Evolutionary conservation across 2,888 invertebrate species (phyloP), one percentile per base, ranked within the genome.

Genomic region (Dicranocentrus wangi): DNA sequence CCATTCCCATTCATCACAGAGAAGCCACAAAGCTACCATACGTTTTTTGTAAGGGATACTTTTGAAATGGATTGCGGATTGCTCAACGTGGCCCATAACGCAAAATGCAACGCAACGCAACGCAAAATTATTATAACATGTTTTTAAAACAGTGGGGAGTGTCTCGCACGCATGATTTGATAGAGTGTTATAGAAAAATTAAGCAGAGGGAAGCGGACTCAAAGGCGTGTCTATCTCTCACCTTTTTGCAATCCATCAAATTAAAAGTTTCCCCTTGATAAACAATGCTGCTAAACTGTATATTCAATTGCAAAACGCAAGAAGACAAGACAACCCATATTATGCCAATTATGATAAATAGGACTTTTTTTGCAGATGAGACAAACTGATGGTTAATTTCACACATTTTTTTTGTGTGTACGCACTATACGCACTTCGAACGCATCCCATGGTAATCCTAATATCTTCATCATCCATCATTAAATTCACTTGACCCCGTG

Each of bases 181-280:
- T 42, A 42, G 17, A 63, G 39, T 63, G 42, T 63, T 21, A 28
- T 13, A 32, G n/a, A 17, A 60, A 32, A 32, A 60, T 32, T 32
- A 32, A 32, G 32, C 10, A 55, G 15, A 47, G 15, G 47, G 27
- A 27, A 53, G 21, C 19, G 23, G 1, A 60, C n/a, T 42, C 42
- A 28, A 39, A 63, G 63, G 63, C 63, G 63, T 63, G 63, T 42
- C 63, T 1, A 17, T 19, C 19, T 63, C 63, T 63, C 63, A 63
- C 63, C 63, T 63, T 19, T 13, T 39, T 21, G 21, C 63, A 63
- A 63, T 63, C 42, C 23, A 63, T 63, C 63, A 63, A 42, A 42
- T 63, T 43, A 55, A 47, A 15, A 60, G 27, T 60, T 27, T 60
- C 32, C 60, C 32, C 47, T 47, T 47, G 47, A 47, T 15, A 32